Evolutionary conservation across 2,113 vertebrate species (phyloP), one percentile per base, ranked within the genome.

Genomic region (Bubalus kerabau): DNA sequence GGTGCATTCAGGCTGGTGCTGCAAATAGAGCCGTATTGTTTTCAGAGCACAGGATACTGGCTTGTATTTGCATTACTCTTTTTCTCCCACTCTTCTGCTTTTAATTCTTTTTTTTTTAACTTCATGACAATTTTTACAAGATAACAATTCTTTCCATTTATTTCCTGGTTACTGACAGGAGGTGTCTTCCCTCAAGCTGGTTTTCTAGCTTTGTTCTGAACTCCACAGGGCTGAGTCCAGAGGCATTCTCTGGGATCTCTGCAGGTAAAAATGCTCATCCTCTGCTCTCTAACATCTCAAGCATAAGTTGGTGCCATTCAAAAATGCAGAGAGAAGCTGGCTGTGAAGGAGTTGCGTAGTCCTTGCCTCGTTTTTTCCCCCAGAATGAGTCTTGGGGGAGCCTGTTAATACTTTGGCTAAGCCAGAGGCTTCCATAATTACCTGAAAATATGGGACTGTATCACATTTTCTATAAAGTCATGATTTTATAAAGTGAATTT

Each of bases 401-500:
- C 4, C 10, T 71, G 13, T 62, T 89, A 43, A n/a, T 82, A 80
- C 12, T 23, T 83, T 21, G 74, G 4, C 2, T 36, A 32, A 16
- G 17, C 13, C 52, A 67, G 88, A 91, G 17, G 28, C 16, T 43
- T 54, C 30, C 15, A 43, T 24, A 30, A 7, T 74, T 89, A 89
- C 48, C 7, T 5, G 3, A 50, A 64, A 76, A 67, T 71, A n/a
- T 59, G 52, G 36, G 91, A 89, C 60, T 54, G 15, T 13, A 82
- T 36, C 85, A 7, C 17, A 78, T 82, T 71, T 92, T 89, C 46
- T 89, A 3, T 36, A 80, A 76, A 86, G 28, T 26, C 11, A 56
- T 56, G 30, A 48, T 87, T 94, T 94, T 87, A n/a, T 40, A 74
- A 90, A 74, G 14, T 67, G 19, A 36, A 32, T 78, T 74, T 89